phyloP scores from a whole-genome alignment of 92 coral and sea anemone genomes.

The Parazoanthus atlanticus region DNA sequence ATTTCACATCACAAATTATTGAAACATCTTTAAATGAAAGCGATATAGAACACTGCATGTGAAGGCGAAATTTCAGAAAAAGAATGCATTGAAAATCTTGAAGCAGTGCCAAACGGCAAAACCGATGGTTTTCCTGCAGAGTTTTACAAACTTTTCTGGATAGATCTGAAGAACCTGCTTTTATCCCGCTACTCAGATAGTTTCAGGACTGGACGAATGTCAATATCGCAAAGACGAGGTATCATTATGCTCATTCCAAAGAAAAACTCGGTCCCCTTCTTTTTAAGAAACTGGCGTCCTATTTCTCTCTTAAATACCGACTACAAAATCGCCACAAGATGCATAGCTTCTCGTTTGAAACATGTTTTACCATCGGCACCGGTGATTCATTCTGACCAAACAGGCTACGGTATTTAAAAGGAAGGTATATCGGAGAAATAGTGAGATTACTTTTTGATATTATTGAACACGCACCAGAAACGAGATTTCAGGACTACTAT shows the following conservation, averaged over 20 bases:
- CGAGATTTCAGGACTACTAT: no score
- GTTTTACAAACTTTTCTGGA: no score
- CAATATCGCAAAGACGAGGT: not conserved
- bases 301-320: slow-evolving; percentile 41
- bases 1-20: not conserved
- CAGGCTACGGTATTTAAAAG: no score
- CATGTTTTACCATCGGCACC: no score
- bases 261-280: not conserved
- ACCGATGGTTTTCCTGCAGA: no score
- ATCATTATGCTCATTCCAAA: not conserved
- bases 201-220: not conserved
- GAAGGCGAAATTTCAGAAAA: not conserved
- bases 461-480: slow-evolving; percentile 15
- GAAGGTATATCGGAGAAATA: not conserved
- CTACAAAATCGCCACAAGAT: slow-evolving; percentile 24
- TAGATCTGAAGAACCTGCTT: no score
- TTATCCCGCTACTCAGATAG: no score
- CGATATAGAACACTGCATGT: no score
- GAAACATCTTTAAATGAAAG: not conserved
- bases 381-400: no score
- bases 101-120: not conserved
- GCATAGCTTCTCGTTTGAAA: slow-evolving; percentile 15
- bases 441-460: slow-evolving; percentile 20
- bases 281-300: slow-evolving; percentile 31
- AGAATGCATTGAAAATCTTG: not conserved